Evolutionary conservation across 2,888 invertebrate genomes (phyloP), one percentile per base, ranked within the genome.

Genomic region (Mayetiola destructor): DNA sequence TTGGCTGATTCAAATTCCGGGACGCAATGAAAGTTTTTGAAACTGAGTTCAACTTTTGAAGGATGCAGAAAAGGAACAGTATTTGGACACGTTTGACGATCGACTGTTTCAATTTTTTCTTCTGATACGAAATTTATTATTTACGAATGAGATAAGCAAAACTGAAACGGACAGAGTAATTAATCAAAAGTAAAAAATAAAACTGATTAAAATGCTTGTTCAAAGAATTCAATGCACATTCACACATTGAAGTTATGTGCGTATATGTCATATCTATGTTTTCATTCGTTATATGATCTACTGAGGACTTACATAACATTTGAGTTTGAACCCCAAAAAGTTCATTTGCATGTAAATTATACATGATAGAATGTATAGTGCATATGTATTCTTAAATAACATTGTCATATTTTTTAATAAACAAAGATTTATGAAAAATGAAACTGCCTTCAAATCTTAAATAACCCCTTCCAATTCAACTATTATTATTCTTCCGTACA

Each of bases 141-240:
- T 27, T 48, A 27, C 27, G 27, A 48, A 48, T 23, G 23, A 23
- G 23, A 8, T 14, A 23, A 12, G 21, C 10, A 23, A 23, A 42
- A 23, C 8, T 23, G 6, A 23, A 42, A 21, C 4, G 23, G 4
- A n/a, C n/a, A n/a, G n/a, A n/a, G n/a, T n/a, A n/a, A n/a, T n/a
- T n/a, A n/a, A 36, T n/a, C 6, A 14, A 36, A 12, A 36, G n/a
- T 4, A 36, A 36, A 36, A 36, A 36, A 36, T 36, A 36, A 39
- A 42, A 48, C 48, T 48, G 48, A 48, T 48, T 48, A 48, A 48
- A 48, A 23, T 14, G n/a, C 16, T n/a, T 27, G 48, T 48, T 16
- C 29, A 27, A 48, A 48, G 48, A 48, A 48, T n/a, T 27, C n/a
- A 27, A n/a, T 48, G 48, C 48, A 48, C 48, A n/a, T n/a, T 27